Percentiles rank a stretch among this genome's conserved stretches.
Conservation (phyloP, 2,797 vertebrate species). For the Falco concolor region DNA sequence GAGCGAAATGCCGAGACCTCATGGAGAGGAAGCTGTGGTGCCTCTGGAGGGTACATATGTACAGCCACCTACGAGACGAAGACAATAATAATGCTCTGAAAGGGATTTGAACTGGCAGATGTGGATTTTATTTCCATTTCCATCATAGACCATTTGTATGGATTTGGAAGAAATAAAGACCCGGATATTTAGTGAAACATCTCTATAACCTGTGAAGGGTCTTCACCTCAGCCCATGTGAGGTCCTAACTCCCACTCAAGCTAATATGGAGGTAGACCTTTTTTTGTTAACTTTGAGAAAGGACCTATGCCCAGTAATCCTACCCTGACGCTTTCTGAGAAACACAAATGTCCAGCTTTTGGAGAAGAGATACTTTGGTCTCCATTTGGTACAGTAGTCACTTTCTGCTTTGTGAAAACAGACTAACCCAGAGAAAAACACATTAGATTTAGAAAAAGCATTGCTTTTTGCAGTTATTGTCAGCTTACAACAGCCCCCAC, state of each 20-base stretch:
- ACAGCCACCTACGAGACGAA: background rate
- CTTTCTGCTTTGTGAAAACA: background rate
- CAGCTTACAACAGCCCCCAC: background rate
- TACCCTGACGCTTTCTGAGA: background rate
- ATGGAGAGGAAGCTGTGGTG: background rate
- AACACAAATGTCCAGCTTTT: background rate
- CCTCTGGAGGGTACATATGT: background rate
- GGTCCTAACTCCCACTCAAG: background rate
- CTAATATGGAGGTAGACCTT: background rate
- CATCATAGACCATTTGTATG: background rate
- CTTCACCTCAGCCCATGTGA: background rate
- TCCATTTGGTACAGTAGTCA: background rate
- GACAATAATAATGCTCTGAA: background rate
- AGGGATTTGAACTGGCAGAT: background rate
- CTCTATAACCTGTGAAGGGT: background rate
- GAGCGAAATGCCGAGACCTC: background rate
- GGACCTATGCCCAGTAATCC: background rate
- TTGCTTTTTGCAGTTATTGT: background rate
- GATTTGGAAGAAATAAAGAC: background rate
- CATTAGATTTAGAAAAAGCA: background rate
- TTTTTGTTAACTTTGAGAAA: background rate
- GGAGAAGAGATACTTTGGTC: background rate
- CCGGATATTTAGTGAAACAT: background rate
- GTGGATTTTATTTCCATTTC: background rate
- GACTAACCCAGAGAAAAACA: accelerated